These are phyloP conservation scores for Rynchops niger DNA, from an alignment of 2,113 vertebrate genomes.

Conservation along the genomic window DNA sequence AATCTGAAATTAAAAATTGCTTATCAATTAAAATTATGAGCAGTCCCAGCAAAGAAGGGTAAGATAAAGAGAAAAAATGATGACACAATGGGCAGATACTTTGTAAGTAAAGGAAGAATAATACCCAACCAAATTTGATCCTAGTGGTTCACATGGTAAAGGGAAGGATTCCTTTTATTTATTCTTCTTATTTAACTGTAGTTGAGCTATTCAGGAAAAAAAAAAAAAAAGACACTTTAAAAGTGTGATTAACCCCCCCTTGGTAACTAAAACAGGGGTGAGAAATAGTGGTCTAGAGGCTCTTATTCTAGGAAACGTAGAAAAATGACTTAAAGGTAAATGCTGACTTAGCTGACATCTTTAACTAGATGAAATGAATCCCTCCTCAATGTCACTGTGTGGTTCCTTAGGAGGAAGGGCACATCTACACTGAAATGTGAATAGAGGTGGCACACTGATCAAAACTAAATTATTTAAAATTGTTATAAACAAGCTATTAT, in stretches of 20 bases:
- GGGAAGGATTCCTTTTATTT: neutral
- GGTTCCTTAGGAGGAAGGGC: neutral
- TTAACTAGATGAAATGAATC: neutral
- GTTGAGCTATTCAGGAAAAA: neutral
- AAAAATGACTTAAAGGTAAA: neutral
- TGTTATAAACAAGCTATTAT: neutral
- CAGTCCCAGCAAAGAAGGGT: neutral
- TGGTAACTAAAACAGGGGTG: neutral
- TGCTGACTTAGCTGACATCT: neutral
- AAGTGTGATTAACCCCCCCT: neutral
- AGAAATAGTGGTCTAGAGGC: neutral
- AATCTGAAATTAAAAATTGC: neutral
- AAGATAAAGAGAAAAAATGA: neutral
- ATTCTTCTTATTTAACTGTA: neutral
- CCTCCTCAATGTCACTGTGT: no score
- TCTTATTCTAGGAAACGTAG: neutral
- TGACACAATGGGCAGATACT: neutral
- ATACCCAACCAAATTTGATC: neutral
- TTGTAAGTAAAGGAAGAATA: neutral
- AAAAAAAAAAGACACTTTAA: neutral
- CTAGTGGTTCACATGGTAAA: neutral
- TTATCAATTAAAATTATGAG: neutral
- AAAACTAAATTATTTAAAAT: neutral
- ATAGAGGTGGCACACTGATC: neutral
- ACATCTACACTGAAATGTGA: neutral